A percentile compares a stretch with the other conserved stretches of the same genome.
phyloP scores from a whole-genome alignment of 2,797 vertebrate genomes.

The Telmatherina bonti region DNA sequence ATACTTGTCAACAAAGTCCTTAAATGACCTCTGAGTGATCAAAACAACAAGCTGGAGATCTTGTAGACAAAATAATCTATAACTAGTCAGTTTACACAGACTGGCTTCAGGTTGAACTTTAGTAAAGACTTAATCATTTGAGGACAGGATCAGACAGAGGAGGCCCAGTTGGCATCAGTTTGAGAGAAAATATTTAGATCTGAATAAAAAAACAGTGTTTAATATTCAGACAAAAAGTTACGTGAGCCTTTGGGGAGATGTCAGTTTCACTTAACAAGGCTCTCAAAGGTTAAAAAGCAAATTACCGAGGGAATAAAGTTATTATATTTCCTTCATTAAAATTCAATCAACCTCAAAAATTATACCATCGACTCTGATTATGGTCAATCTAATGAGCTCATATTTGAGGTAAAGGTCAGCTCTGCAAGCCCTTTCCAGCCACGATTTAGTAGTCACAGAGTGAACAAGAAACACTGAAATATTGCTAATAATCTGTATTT shows the following conservation, averaged over 20 bases:
- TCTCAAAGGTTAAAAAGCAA: constrained; percentile 50
- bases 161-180: not conserved
- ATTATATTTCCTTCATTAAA: constrained; percentile 54
- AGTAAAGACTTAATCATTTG: constrained; percentile 9
- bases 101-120: constrained; percentile 25
- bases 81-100: constrained; percentile 36
- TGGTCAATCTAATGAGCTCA: constrained; percentile 23
- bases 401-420: constrained; percentile 47
- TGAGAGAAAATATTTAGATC: not conserved
- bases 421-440: not conserved
- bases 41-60: constrained; percentile 6
- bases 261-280: constrained; percentile 21
- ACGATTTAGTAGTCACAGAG: not conserved
- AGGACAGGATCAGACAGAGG: not conserved
- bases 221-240: not conserved
- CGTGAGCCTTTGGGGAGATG: constrained; percentile 1
- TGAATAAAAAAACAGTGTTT: not conserved
- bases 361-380: constrained; percentile 43
- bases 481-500: not conserved
- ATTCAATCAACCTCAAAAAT: constrained; percentile 43
- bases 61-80: constrained; percentile 17
- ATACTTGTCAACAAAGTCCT: too few relatives aligned
- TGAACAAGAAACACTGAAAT: not conserved
- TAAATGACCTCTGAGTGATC: constrained; percentile 5
- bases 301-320: constrained; percentile 36